A percentile compares a stretch with the other conserved stretches of the same genome.
phyloP scores from a whole-genome alignment of 2,888 invertebrate species.

The Tuta absoluta region DNA sequence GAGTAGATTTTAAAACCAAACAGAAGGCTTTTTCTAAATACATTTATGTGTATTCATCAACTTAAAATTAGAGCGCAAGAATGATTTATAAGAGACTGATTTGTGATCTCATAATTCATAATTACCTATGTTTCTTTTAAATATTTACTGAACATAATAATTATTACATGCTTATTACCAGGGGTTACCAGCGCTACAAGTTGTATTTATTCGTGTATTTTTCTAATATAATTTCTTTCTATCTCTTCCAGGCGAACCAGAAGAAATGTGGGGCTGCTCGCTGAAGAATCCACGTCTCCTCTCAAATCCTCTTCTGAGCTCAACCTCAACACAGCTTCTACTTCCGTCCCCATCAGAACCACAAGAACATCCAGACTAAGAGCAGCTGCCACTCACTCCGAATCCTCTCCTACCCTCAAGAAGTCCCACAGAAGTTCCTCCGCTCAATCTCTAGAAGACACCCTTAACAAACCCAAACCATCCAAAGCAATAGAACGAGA shows the following conservation, averaged over 20 bases:
- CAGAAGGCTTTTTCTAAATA: no score
- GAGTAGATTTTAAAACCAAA: no score
- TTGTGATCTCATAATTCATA: not conserved
- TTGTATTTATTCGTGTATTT: not conserved
- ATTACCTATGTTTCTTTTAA: not conserved
- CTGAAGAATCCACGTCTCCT: conserved; percentile 60
- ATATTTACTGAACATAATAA: not conserved
- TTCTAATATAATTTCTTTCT: not conserved
- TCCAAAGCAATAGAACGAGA: conserved; percentile 72
- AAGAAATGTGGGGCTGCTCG: conserved; percentile 42
- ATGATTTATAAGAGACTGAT: conserved; percentile 4
- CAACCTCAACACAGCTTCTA: conserved; percentile 68
- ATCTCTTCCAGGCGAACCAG: conserved; percentile 41
- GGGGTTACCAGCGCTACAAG: no score
- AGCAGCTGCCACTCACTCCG: conserved; percentile 78
- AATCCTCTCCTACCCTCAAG: conserved; percentile 56
- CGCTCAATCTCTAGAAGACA: conserved; percentile 68
- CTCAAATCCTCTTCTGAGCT: conserved; percentile 76
- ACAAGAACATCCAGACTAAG: conserved; percentile 87
- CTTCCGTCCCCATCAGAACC: conserved; percentile 83
- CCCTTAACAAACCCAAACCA: conserved; percentile 57
- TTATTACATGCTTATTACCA: no score
- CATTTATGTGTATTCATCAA: no score
- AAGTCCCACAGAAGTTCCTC: conserved; percentile 72
- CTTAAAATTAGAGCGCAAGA: no score